Conservation (phyloP, 2,113 vertebrate species). For the Phrynosoma platyrhinos region DNA sequence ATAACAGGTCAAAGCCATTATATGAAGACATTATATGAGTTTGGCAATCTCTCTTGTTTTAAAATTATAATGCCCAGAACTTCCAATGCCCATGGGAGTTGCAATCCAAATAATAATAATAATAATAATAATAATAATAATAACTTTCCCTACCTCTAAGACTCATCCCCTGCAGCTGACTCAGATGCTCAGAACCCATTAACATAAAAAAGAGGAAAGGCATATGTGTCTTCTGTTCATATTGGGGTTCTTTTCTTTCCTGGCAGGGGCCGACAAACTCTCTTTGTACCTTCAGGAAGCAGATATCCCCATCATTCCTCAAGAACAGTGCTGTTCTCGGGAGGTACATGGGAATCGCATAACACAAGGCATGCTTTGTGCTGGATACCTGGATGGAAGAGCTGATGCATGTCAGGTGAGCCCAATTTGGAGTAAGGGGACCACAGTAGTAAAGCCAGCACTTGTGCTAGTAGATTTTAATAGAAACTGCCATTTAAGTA, state of each 20-base stretch:
- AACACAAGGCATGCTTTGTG: slow-evolving; percentile 68
- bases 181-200: neutral
- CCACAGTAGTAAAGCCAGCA: neutral
- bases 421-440: neutral
- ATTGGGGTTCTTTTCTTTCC: neutral
- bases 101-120: no score
- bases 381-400: slow-evolving; percentile 71
- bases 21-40: no score
- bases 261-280: slow-evolving; percentile 64
- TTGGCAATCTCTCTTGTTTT: neutral
- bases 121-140: no score
- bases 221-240: neutral
- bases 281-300: slow-evolving; percentile 73
- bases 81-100: no score
- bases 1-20: neutral
- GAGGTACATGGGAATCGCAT: slow-evolving; percentile 58
- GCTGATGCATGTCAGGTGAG: slow-evolving; percentile 75
- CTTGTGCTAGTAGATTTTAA: neutral
- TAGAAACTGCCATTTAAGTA: neutral
- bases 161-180: neutral
- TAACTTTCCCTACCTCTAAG: no score
- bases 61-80: no score
- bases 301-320: slow-evolving; percentile 59
- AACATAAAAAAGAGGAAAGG: neutral
- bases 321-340: slow-evolving; percentile 45